Evolutionary conservation across 2,113 vertebrate species (phyloP), one percentile per base, ranked within the genome.

Genomic region (Percina caprodes): DNA sequence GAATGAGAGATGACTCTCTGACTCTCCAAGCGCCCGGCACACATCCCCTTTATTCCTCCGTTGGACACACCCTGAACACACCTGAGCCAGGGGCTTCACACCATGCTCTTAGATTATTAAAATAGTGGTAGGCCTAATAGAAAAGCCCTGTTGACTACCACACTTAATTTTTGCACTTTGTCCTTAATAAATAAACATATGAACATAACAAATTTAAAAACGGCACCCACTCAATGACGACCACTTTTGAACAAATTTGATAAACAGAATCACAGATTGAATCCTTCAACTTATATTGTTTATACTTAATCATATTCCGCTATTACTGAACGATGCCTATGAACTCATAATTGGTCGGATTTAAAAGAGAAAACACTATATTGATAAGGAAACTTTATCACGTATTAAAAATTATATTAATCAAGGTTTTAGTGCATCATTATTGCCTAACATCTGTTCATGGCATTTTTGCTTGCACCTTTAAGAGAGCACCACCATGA

Each of bases 281-380:
- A 46, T 19, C 54, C 14, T 21, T 77, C 4, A 55, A 18, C 21
- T 26, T 48, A 30, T 30, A 30, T 30, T 30, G 4, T n/a, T n/a
- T n/a, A n/a, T n/a, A 30, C 4, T 3, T 30, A 30, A 30, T 33
- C 1, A 19, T 59, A 42, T 4, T 61, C 30, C 58, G 35, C 24
- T 21, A 21, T 69, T 63, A 35, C 3, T 51, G 1, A 70, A 9
- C 5, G 13, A 58, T 59, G 49, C 23, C 35, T 21, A 3, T 51
- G 18, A 42, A 23, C 1, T 35, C 18, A 5, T 21, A 30, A 16
- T 8, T 16, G 51, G 9, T 7, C n/a, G 16, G 4, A 11, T 67
- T 55, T 46, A 30, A 70, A 11, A 70, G 49, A 30, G 18, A 60
- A 49, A 62, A 39, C 13, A n/a, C n/a, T 35, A 80, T 42, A 67